Evolutionary conservation across 2,113 vertebrate species (phyloP).

Genomic region (Chrysemys picta): DNA sequence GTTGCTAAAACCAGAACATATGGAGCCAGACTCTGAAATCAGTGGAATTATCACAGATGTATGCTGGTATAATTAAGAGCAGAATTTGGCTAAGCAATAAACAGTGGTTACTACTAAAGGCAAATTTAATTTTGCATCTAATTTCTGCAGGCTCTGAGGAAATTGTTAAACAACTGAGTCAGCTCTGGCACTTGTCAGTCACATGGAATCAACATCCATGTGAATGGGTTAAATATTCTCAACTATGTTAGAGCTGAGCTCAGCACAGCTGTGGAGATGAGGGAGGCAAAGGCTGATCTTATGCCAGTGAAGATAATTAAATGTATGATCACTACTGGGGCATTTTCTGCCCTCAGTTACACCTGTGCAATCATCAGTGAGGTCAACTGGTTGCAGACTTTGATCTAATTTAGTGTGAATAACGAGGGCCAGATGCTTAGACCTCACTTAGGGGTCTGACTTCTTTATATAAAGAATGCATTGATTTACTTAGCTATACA

Average conservation of each 20-base stretch:
- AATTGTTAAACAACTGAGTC: not conserved
- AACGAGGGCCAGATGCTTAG: not conserved
- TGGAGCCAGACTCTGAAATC: not conserved
- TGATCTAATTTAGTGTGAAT: not conserved
- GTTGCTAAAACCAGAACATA: not conserved
- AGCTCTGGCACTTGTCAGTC: not conserved
- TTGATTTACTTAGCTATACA: not conserved
- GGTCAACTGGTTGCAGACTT: not conserved
- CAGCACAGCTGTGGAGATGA: not conserved
- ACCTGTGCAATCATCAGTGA: not conserved
- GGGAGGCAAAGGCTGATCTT: not conserved
- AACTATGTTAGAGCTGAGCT: not conserved
- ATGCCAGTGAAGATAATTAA: not conserved
- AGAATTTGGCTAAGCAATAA: not conserved
- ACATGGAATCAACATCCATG: not conserved
- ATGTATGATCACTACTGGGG: not conserved
- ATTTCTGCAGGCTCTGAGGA: not conserved
- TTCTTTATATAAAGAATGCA: not conserved
- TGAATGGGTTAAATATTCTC: too few species aligned
- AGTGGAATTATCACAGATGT: rapidly evolving
- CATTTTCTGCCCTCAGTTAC: not conserved
- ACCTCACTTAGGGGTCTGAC: not conserved
- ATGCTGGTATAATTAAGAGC: not conserved
- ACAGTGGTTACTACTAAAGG: not conserved
- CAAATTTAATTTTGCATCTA: not conserved